Evolutionary conservation across 2,888 invertebrate genomes (phyloP).

Genomic region (Sceliomorpha sp.): DNA sequence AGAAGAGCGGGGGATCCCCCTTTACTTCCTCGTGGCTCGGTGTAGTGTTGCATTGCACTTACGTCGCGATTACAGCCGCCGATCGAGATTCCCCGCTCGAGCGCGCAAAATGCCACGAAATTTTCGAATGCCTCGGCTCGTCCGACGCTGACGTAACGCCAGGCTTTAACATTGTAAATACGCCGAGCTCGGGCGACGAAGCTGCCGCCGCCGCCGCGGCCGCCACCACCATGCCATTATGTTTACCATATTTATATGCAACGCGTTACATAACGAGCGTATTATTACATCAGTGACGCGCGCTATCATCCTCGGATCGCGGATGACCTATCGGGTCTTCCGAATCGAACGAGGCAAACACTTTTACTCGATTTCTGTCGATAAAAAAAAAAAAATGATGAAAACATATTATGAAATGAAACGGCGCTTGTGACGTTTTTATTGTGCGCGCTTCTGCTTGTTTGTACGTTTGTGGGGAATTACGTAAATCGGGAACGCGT

Average conservation of each 20-base stretch:
- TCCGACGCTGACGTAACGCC: slow-evolving; percentile 29
- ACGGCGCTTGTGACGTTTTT: too few species aligned
- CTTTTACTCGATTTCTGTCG: slow-evolving; percentile 30
- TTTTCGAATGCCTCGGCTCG: slow-evolving; percentile 9
- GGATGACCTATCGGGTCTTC: slow-evolving; percentile 49
- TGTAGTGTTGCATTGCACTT: slow-evolving; percentile 13
- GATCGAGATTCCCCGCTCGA: slow-evolving; percentile 9
- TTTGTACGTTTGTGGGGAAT: too few species aligned
- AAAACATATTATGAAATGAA: too few species aligned
- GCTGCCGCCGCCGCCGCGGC: too few species aligned
- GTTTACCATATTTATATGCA: slow-evolving; percentile 36
- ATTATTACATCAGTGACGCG: slow-evolving; percentile 47
- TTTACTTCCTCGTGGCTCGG: slow-evolving; percentile 70
- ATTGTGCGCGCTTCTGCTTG: too few species aligned
- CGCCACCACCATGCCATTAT: slow-evolving; percentile 7
- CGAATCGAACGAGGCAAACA: slow-evolving; percentile 25
- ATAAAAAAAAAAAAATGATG: slow-evolving; percentile 30
- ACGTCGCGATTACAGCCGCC: slow-evolving; percentile 22
- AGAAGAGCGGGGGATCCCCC: slow-evolving; percentile 53
- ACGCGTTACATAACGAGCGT: slow-evolving; percentile 37
- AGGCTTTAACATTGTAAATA: slow-evolving; percentile 15
- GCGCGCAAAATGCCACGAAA: slow-evolving; percentile 30
- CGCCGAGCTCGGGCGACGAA: slow-evolving; percentile 29
- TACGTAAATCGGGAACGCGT: too few species aligned
- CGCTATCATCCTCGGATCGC: slow-evolving; percentile 47